Percentiles rank a stretch among this genome's conserved stretches.
Conservation (phyloP, 1,140 invertebrate genomes). For the Paracyclopina nana region DNA sequence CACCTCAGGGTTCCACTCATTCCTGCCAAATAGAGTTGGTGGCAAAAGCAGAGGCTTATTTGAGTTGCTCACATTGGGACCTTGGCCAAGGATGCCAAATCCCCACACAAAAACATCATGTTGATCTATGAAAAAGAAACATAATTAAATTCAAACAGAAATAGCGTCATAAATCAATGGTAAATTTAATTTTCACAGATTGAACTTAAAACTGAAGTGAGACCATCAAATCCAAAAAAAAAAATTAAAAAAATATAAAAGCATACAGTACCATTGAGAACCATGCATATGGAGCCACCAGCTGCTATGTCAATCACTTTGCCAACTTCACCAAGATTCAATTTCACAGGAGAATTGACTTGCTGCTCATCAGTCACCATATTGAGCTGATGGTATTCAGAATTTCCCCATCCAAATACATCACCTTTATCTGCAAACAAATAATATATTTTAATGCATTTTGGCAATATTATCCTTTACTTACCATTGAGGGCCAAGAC, state of each 20-base stretch:
- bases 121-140: slow-evolving; percentile 34
- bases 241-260: slow-evolving; percentile 18
- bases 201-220: slow-evolving; percentile 18
- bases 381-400: slow-evolving; percentile 69
- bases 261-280: slow-evolving; percentile 50
- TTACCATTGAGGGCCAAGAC: slow-evolving; percentile 68
- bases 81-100: slow-evolving; percentile 68
- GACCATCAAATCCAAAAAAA: slow-evolving; percentile 18
- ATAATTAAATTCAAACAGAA: slow-evolving; percentile 1
- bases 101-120: slow-evolving; percentile 81
- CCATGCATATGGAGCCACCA: slow-evolving; percentile 65
- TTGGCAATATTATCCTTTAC: slow-evolving; percentile 9
- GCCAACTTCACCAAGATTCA: slow-evolving; percentile 43
- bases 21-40: slow-evolving; percentile 55
- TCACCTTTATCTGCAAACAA: slow-evolving; percentile 55
- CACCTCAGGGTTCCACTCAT: slow-evolving; percentile 49
- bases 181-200: not conserved
- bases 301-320: slow-evolving; percentile 57
- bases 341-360: slow-evolving; percentile 39
- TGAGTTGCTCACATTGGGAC: slow-evolving; percentile 47
- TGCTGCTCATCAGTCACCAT: slow-evolving; percentile 24
- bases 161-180: not conserved
- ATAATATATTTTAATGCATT: slow-evolving; percentile 12
- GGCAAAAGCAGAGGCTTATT: slow-evolving; percentile 48
- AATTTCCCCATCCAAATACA: slow-evolving; percentile 91